Percentiles rank a stretch among this genome's conserved stretches.
Evolutionary conservation across 2,888 invertebrate genomes (phyloP).

Genomic region (Tuta absoluta): DNA sequence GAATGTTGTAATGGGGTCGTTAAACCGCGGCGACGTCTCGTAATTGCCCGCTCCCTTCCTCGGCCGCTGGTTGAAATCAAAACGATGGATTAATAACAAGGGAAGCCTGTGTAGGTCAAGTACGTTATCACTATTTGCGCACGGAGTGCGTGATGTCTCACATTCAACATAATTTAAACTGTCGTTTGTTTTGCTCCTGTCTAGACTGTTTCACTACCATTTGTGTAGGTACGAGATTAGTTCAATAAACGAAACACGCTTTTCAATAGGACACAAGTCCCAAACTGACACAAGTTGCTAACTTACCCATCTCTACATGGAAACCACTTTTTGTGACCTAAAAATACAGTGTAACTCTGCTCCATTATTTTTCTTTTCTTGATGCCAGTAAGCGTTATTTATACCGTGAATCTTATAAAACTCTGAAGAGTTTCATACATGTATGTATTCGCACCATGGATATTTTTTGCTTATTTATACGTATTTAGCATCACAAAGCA

Average conservation of each 20-base stretch:
- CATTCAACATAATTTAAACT: slow-evolving; percentile 33
- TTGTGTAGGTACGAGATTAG: background rate
- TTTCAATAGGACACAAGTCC: background rate
- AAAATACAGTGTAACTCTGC: too few species aligned
- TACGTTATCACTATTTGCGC: slow-evolving; percentile 59
- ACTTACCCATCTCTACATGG: too few species aligned
- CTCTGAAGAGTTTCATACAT: too few species aligned
- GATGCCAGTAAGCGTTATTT: too few species aligned
- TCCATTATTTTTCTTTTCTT: too few species aligned
- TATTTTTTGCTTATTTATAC: too few species aligned
- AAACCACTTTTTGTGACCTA: too few species aligned
- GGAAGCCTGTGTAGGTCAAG: slow-evolving; percentile 79
- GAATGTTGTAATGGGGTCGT: slow-evolving; percentile 80
- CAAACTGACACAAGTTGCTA: background rate
- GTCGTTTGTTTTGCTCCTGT: slow-evolving; percentile 19
- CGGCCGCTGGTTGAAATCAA: slow-evolving; percentile 75
- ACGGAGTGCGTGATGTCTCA: slow-evolving; percentile 41
- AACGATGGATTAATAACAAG: slow-evolving; percentile 77
- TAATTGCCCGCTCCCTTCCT: slow-evolving; percentile 79
- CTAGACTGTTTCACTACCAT: slow-evolving; percentile 8
- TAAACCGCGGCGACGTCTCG: slow-evolving; percentile 79
- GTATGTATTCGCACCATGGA: too few species aligned
- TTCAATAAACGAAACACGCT: background rate
- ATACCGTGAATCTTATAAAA: too few species aligned
- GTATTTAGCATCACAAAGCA: too few species aligned